Evolutionary conservation across 1,140 invertebrate species (phyloP), one percentile per base, ranked within the genome.

Genomic region (Anastrepha obliqua): DNA sequence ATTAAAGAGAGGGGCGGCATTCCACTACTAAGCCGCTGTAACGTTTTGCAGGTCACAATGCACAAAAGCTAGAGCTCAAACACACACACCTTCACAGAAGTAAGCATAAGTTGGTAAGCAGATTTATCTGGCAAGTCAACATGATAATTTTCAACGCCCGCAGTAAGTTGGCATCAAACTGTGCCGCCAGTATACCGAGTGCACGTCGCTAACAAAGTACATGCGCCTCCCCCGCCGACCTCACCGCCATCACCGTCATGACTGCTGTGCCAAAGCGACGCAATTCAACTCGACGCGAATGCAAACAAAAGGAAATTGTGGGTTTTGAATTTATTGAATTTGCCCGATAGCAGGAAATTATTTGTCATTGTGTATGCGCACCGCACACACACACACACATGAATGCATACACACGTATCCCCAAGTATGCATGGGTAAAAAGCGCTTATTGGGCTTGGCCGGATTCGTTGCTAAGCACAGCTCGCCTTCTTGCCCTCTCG

Each of bases 291-390:
- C 29, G 29, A 60, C 55, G 29, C 20, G n/a, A 65, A 51, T 47
- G 62, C 86, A 65, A 87, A 87, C 86, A 87, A 87, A 87, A 70
- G 86, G 86, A 70, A 87, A 87, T 67, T 87, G 64, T 70, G 86
- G 86, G 60, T 47, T 70, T 65, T 87, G 86, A 87, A 87, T 87
- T 87, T 87, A 87, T 87, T 70, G 86, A 87, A 87, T 87, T 87
- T 65, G 58, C 62, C 59, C 62, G 64, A 87, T 60, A 70, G 86
- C 62, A 65, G 59, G 86, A 87, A 70, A 87, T 87, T 87, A 87
- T 87, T 87, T 87, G 86, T 67, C 86, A 87, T 64, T 58, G 65
- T 70, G 20, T 87, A 64, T 65, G 64, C 86, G 13, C 64, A 62
- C 39, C 20, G 39, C 65, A 42, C 13, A 67, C 65, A 42, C 39